Evolutionary conservation across 2,797 vertebrate species (phyloP).

Genomic region (Numenius phaeopus): DNA sequence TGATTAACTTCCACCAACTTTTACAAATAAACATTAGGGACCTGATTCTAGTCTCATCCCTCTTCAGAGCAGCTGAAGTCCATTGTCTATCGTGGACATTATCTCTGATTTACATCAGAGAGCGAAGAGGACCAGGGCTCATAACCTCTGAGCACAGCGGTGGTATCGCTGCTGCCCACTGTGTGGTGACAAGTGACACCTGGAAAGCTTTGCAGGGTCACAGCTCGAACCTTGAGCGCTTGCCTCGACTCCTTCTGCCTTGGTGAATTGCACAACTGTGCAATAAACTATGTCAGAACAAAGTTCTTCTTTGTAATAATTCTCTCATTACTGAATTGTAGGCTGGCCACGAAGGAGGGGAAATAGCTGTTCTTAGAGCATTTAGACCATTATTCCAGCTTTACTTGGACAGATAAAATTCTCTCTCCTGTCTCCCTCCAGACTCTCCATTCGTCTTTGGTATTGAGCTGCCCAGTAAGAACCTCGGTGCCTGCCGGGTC

Average conservation of each 20-base stretch:
- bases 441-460: background rate
- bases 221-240: background rate
- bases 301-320: background rate
- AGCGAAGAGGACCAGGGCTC: background rate
- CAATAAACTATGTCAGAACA: background rate
- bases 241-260: background rate
- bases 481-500: background rate
- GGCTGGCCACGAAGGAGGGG: background rate
- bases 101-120: background rate
- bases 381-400: background rate
- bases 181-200: background rate
- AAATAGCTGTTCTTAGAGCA: background rate
- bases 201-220: background rate
- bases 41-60: background rate
- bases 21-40: background rate
- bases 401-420: background rate
- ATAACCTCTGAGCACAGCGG: background rate
- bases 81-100: background rate
- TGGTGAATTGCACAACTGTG: background rate
- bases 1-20: background rate
- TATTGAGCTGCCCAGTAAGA: background rate
- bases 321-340: background rate
- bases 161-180: background rate
- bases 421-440: background rate
- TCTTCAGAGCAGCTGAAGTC: background rate